Percentiles rank a stretch among this genome's conserved stretches.
phyloP scores from a whole-genome alignment of 2,888 invertebrate species.

The Phengaris alcon region DNA sequence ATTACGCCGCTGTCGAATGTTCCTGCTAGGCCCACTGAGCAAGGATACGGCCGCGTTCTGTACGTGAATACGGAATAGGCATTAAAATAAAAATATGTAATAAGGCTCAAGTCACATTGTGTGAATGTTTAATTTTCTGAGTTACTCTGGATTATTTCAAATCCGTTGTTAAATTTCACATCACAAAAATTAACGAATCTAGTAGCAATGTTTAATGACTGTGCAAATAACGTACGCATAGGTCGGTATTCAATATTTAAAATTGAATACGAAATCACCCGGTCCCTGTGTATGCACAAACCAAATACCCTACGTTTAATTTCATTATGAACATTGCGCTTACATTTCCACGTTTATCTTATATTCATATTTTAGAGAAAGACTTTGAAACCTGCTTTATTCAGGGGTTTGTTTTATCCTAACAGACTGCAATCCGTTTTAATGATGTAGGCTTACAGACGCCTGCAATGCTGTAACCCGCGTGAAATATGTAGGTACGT shows the following conservation, averaged over 20 bases:
- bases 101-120: too few species aligned
- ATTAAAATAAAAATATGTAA: too few species aligned
- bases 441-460: conserved; percentile 17
- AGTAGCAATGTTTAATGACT: not conserved
- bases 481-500: not conserved
- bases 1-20: too few species aligned
- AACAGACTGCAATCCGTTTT: conserved; percentile 10
- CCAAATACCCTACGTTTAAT: not conserved
- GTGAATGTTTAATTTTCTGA: not conserved
- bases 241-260: not conserved
- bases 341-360: not conserved
- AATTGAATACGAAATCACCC: not conserved
- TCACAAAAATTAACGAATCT: not conserved
- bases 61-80: too few species aligned
- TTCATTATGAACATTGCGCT: not conserved
- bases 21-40: too few species aligned
- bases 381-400: conserved; percentile 1
- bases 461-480: conserved; percentile 21
- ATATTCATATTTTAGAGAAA: conserved; percentile 5
- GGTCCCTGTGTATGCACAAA: not conserved
- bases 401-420: conserved; percentile 4
- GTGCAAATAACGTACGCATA: not conserved
- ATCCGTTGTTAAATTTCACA: not conserved
- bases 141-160: not conserved
- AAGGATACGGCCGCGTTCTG: too few species aligned